Percentiles rank a stretch among this genome's conserved stretches.
These are phyloP conservation scores for Acronicta leporina DNA, from an alignment of 2,888 invertebrate genomes.

Conservation along the genomic window DNA sequence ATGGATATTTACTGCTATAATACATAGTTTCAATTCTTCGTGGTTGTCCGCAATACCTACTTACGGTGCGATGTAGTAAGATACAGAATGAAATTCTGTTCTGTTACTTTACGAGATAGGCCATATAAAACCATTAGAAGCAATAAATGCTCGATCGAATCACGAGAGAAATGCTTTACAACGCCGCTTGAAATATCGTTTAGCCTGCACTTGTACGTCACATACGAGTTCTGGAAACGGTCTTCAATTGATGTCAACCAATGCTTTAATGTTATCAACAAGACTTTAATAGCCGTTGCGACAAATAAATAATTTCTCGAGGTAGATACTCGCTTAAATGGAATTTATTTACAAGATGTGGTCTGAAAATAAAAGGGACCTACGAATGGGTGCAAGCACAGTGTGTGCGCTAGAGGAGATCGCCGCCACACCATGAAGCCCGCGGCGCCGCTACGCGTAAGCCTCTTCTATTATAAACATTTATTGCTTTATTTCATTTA, in stretches of 20 bases:
- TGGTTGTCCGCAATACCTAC: conserved; percentile 24
- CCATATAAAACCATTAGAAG: conserved; percentile 77
- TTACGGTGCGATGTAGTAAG: conserved; percentile 25
- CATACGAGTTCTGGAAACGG: conserved; percentile 56
- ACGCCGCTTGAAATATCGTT: conserved; percentile 66
- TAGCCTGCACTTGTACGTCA: conserved; percentile 33
- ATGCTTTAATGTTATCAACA: conserved; percentile 64
- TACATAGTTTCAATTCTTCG: conserved; percentile 18
- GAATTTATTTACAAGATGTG: conserved; percentile 55
- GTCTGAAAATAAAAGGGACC: conserved; percentile 60
- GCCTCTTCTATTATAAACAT: conserved; percentile 72
- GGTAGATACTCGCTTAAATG: conserved; percentile 7
- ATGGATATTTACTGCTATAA: conserved; percentile 3
- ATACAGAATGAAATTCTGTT: conserved; percentile 59
- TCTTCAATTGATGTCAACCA: conserved; percentile 62
- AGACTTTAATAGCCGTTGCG: conserved; percentile 54
- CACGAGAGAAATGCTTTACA: conserved; percentile 71
- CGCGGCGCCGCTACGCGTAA: conserved; percentile 63
- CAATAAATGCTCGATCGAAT: conserved; percentile 73
- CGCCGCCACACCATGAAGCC: conserved; percentile 48
- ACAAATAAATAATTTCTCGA: conserved; percentile 28
- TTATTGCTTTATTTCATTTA: conserved; percentile 79
- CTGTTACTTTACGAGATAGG: conserved; percentile 70
- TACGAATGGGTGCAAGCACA: conserved; percentile 46
- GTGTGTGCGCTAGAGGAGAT: conserved; percentile 38